These are phyloP conservation scores for Tetrao urogallus DNA, from an alignment of 2,113 vertebrate genomes.

Conservation along the genomic window DNA sequence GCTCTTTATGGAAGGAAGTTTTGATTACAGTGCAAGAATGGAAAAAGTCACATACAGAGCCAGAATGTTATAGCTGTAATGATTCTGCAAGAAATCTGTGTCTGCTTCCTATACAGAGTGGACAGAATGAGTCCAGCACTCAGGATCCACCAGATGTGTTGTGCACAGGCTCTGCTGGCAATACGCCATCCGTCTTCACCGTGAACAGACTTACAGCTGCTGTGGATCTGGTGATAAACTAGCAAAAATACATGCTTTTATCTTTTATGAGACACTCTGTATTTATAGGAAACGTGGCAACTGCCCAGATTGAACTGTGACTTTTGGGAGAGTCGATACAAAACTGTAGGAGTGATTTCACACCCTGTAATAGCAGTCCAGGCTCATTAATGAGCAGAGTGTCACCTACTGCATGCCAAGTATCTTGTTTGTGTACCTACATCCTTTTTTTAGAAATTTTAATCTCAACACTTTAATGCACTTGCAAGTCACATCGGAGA, in stretches of 20 bases:
- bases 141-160: background rate
- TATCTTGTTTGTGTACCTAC: background rate
- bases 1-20: background rate
- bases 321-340: background rate
- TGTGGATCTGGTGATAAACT: background rate
- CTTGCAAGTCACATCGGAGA: background rate
- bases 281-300: background rate
- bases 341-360: background rate
- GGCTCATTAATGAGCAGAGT: background rate
- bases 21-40: background rate
- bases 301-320: background rate
- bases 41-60: background rate
- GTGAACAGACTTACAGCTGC: background rate
- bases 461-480: background rate
- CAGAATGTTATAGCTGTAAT: background rate
- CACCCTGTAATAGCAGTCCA: background rate
- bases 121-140: background rate
- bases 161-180: background rate
- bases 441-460: background rate
- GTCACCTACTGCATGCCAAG: background rate
- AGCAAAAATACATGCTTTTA: background rate
- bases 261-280: background rate
- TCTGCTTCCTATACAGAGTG: background rate
- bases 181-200: background rate
- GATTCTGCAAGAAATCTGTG: background rate